Percentiles rank a stretch among this genome's conserved stretches.
These are phyloP conservation scores for Melanerpes formicivorus DNA, from an alignment of 2,113 vertebrate species.

Conservation along the genomic window DNA sequence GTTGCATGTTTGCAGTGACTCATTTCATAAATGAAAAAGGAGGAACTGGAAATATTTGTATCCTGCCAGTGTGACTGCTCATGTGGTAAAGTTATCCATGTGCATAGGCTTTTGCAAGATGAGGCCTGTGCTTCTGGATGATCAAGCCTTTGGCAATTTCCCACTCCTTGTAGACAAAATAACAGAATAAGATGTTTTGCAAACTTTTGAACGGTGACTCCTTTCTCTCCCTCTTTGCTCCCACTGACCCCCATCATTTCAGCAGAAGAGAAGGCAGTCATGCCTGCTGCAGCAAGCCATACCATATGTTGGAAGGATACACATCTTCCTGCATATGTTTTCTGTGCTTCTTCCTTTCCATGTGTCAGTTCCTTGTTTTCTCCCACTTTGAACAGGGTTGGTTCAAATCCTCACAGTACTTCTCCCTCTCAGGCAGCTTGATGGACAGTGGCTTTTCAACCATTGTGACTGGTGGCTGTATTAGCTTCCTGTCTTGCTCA, in stretches of 20 bases:
- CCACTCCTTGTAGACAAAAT: conserved; percentile 10
- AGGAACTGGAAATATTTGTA: conserved; percentile 31
- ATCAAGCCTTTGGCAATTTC: conserved; percentile 16
- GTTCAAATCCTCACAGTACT: not conserved
- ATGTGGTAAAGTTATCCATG: not conserved
- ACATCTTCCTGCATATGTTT: not conserved
- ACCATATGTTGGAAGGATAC: not conserved
- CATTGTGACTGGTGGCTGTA: not conserved
- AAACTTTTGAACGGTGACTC: conserved; percentile 34
- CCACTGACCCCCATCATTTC: not conserved
- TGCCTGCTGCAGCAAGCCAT: not conserved
- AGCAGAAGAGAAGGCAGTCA: conserved; percentile 21
- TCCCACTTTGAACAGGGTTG: not conserved
- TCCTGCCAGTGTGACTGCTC: not conserved
- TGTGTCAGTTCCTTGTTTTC: not conserved
- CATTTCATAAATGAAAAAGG: not conserved
- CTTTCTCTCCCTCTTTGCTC: not conserved
- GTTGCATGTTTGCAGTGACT: not conserved
- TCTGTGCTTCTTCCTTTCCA: not conserved
- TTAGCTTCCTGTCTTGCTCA: not conserved
- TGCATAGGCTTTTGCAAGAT: not conserved
- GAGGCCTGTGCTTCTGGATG: not conserved
- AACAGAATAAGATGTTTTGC: not conserved
- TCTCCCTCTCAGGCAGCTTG: not conserved
- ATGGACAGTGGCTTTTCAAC: not conserved